phyloP scores from a whole-genome alignment of 1,140 invertebrate species.

The Zaprionus camerounensis region DNA sequence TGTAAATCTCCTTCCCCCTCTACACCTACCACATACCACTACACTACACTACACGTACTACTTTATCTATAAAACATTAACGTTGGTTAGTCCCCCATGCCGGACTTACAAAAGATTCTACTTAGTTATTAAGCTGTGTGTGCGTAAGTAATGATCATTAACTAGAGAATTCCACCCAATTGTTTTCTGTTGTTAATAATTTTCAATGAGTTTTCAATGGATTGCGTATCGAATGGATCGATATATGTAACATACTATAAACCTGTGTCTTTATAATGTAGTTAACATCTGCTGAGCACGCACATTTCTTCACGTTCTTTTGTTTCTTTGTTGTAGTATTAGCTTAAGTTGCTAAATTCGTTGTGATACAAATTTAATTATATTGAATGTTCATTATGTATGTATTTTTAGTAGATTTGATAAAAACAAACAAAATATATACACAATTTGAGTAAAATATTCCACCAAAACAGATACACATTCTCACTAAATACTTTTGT shows the following conservation, averaged over 20 bases:
- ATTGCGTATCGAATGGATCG: constrained; percentile 14
- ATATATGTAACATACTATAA: constrained; percentile 21
- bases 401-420: constrained; percentile 80
- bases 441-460: constrained; percentile 71
- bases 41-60: constrained; percentile 8
- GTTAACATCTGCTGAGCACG: constrained; percentile 59
- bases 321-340: constrained; percentile 73
- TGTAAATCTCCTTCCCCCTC: constrained; percentile 66
- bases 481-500: constrained; percentile 18
- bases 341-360: constrained; percentile 79
- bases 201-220: constrained; percentile 25
- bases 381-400: constrained; percentile 71
- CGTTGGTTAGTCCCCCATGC: constrained; percentile 39
- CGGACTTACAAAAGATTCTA: constrained; percentile 51
- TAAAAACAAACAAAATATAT: constrained; percentile 71
- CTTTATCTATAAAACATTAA: constrained; percentile 25
- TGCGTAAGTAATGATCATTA: constrained; percentile 62
- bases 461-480: constrained; percentile 51
- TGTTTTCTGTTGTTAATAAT: constrained; percentile 19
- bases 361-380: constrained; percentile 79
- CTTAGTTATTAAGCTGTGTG: constrained; percentile 67
- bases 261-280: constrained; percentile 30
- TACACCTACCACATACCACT: neutral
- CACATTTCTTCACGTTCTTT: constrained; percentile 52
- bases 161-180: constrained; percentile 20